Base-by-base conservation (phyloP, 2,888 invertebrate genomes). In the Platycheirus albimanus region DNA sequence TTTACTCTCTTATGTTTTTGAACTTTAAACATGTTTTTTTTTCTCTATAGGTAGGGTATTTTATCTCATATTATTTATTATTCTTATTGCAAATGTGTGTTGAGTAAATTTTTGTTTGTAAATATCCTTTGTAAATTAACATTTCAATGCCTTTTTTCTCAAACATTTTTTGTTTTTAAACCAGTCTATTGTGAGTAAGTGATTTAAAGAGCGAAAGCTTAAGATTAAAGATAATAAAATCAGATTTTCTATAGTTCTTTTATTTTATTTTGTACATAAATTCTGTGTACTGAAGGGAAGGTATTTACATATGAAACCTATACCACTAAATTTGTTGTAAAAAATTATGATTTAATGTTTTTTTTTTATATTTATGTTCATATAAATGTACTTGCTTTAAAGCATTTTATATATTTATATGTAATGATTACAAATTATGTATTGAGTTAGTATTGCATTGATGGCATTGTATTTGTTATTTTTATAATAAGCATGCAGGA, bases 231-330 rank as follows among this genome's bases (percentile, higher is more conserved):
- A 36, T 61, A 28, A 51, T 47, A 49, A 17, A 66, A 81, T 49
- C 49, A 64, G 56, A 64, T 38, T 51, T 43, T 51, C 20, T 49
- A 41, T 36, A 3, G 24, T 54, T 49, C 8, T 54, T 33, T 45
- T 70, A 24, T 36, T 28, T 51, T 56, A 19, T 30, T 72, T 81
- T 83, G 81, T 83, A 83, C 81, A 61, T 83, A 83, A n/a, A n/a
- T 61, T 64, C 8, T 77, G 77, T 81, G 54, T 80, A 67, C 47
- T 72, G 58, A 61, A 20, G 56, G 45, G 41, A 72, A 67, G 38
- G 43, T 83, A 83, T 83, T 83, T 83, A 83, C 78, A 83, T 45
- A 74, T 83, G 78, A 83, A 83, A 83, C 81, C 81, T 83, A 83
- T 61, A 45, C 30, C 38, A 41, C 69, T 76, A 76, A 80, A 45